Base-by-base conservation (phyloP, 2,888 invertebrate genomes). In the Rhodophaea formosa region DNA sequence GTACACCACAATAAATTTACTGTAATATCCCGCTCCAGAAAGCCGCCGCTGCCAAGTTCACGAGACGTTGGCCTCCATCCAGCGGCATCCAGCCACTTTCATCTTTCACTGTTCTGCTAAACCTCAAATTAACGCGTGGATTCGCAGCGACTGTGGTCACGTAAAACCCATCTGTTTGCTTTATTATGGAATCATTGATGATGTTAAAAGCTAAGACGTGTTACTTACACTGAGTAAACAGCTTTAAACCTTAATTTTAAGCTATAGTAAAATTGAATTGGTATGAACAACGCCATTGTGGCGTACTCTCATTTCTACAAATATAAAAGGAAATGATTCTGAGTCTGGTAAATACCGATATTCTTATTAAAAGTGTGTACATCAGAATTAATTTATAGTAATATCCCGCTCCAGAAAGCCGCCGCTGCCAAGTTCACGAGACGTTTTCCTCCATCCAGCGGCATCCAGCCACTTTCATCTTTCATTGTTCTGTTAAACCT, bases 61-160 rank as follows among this genome's bases (percentile, higher is more conserved):
- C 68, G 53, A 53, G 46, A 46, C 17, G 30, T 64, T 73, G 71
- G 71, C 70, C 61, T 55, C 15, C 12, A 45, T 46, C 54, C 54
- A 55, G 32, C 17, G 61, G 66, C 67, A 68, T 61, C 35, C 55
- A 44, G 39, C 53, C 61, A 62, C 62, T 64, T 59, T 63, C 62
- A 64, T 66, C 67, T 62, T 60, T 57, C 58, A 43, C 64, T 61
- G 65, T 62, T 65, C 68, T 71, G 72, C 56, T 67, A 61, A 66
- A 64, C 64, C 59, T 71, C 69, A 64, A 69, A 75, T 70, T 69
- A 63, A 60, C 53, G 60, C 59, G 56, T 58, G 62, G 69, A 71
- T 73, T 65, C 60, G 42, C 55, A 49, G 62, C 56, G 63, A 64
- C n/a, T 63, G 57, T 60, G 69, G 63, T 59, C 61, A 49, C 53